These are phyloP conservation scores for Rhyzopertha dominica DNA, from an alignment of 1,140 invertebrate genomes.

Conservation along the genomic window DNA sequence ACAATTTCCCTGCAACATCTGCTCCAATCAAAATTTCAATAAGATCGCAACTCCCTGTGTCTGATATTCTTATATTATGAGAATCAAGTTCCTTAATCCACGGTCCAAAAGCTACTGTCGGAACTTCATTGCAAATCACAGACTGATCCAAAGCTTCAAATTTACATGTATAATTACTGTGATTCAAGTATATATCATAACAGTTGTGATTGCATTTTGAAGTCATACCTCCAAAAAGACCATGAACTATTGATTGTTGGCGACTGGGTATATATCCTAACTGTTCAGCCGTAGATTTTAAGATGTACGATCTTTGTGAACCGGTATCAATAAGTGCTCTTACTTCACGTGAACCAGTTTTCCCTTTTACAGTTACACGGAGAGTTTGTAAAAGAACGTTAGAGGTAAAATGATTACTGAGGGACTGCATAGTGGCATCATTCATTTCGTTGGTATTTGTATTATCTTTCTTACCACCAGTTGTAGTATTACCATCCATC, in stretches of 20 bases:
- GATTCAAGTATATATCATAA: constrained; percentile 10
- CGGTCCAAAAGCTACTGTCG: constrained; percentile 2
- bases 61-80: constrained; percentile 9
- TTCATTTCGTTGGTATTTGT: no score
- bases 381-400: constrained; percentile 7
- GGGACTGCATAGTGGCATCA: no score
- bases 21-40: constrained; percentile 33
- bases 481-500: no score
- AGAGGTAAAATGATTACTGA: no score
- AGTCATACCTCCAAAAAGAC: constrained; percentile 1
- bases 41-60: constrained; percentile 6
- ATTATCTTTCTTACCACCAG: no score
- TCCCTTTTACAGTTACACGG: no score
- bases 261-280: neutral
- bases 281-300: constrained; percentile 4
- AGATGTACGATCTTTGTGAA: constrained; percentile 11
- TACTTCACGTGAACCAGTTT: no score
- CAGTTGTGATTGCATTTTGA: neutral
- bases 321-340: constrained; percentile 13
- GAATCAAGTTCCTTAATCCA: constrained; percentile 12
- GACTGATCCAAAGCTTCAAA: constrained; percentile 17
- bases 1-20: constrained; percentile 34
- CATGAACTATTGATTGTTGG: constrained; percentile 8
- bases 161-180: constrained; percentile 8
- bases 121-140: constrained; percentile 8